Evolutionary conservation across 2,888 invertebrate species (phyloP), one percentile per base, ranked within the genome.

Genomic region (Morpho helenor): DNA sequence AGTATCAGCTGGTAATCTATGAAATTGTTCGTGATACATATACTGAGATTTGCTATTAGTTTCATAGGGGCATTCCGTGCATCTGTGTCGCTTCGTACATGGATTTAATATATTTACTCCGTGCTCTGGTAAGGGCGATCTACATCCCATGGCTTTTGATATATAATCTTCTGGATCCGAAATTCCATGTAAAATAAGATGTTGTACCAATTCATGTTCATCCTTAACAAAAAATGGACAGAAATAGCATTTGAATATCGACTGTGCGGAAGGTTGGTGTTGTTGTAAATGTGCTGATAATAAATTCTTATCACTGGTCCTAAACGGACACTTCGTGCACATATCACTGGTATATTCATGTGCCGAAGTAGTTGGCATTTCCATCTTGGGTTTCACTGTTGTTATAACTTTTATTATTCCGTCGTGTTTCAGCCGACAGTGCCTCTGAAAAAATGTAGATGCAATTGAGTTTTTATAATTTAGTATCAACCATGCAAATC

Each of bases 21-120:
- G 97, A 76, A 97, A 95, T 74, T 96, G 96, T 74, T 96, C 96
- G 75, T 97, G 97, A 76, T 97, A 96, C 75, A 95, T 93, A 80
- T 94, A 96, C 79, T 97, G 96, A 39, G 96, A 96, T 79, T 96
- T 96, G 77, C 95, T 96, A 75, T 96, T 96, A 45, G 96, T 96
- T 66, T 95, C 95, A 76, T 96, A 97, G 0, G 97, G 96, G 79
- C 97, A 97, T 57, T 94, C 93, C 6, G 93, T 92, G 75, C 97
- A 97, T 74, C 93, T 93, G 78, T 96, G 96, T 62, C 95, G 92
- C 73, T 96, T 95, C 4, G 84, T 84, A 22, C 69, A 67, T 1
- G 79, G 53, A 51, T 70, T 81, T 77, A n/a, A 71, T 65, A 49
- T 75, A 68, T 43, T 70, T 63, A 53, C 51, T 44, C 57, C 40